phyloP scores from a whole-genome alignment of 2,888 invertebrate species.

The Tachina fera region DNA sequence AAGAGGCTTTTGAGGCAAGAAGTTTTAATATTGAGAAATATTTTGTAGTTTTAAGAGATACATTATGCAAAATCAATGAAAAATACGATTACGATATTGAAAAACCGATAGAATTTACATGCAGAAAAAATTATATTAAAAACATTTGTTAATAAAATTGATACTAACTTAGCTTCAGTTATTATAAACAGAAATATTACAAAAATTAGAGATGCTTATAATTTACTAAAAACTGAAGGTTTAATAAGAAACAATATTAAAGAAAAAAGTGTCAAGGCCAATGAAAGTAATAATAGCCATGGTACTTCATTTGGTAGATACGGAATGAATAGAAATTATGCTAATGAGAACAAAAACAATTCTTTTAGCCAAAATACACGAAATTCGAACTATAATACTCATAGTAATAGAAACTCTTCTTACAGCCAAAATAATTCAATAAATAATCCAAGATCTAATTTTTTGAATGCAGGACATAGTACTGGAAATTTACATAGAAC shows the following conservation, averaged over 20 bases:
- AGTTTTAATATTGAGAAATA: constrained; percentile 65
- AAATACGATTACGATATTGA: constrained; percentile 68
- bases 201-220: constrained; percentile 51
- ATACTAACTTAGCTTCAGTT: constrained; percentile 59
- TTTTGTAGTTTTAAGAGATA: constrained; percentile 61
- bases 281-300: constrained; percentile 32
- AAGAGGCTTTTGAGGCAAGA: no score
- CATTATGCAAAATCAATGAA: constrained; percentile 68
- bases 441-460: background rate
- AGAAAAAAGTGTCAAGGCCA: background rate
- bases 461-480: background rate
- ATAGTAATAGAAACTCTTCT: background rate
- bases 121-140: constrained; percentile 69
- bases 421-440: background rate
- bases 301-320: constrained; percentile 6
- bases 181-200: constrained; percentile 51
- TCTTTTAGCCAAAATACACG: background rate
- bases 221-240: constrained; percentile 45
- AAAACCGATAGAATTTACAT: constrained; percentile 68
- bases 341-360: background rate
- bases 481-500: constrained; percentile 1
- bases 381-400: background rate
- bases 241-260: constrained; percentile 58
- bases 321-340: background rate
- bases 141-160: constrained; percentile 72